Conservation (phyloP, 2,113 vertebrate genomes). For the Alethe castanea region DNA sequence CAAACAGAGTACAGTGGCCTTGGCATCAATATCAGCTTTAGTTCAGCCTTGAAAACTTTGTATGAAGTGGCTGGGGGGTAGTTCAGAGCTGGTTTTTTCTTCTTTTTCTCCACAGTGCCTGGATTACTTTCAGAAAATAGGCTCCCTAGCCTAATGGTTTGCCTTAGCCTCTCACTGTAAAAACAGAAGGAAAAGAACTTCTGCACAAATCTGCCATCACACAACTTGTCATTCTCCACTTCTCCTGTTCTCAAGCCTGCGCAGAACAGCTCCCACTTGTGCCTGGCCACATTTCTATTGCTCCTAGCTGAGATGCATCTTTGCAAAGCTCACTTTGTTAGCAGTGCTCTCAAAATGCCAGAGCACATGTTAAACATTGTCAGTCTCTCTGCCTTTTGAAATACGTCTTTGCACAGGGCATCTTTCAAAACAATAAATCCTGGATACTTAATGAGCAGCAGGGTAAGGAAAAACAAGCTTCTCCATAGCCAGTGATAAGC, state of each 20-base stretch:
- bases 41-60: not conserved
- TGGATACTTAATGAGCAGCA: not conserved
- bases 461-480: not conserved
- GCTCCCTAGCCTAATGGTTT: not conserved
- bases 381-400: not conserved
- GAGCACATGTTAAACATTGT: not conserved
- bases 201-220: not conserved
- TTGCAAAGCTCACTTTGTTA: constrained; percentile 11
- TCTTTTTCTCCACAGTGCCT: not conserved
- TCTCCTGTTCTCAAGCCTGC: not conserved
- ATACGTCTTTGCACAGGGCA: not conserved
- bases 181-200: constrained; percentile 20
- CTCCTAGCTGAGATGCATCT: not conserved
- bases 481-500: not conserved
- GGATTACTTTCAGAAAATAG: not conserved
- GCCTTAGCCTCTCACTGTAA: not conserved
- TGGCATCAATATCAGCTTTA: not conserved
- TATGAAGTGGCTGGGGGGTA: not conserved
- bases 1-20: not conserved
- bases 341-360: not conserved
- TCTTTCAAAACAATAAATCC: constrained; percentile 27
- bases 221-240: not conserved
- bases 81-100: not conserved
- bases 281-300: not conserved
- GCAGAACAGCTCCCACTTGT: not conserved